Conservation (phyloP, 2,888 invertebrate genomes). For the Perdita meconis region DNA sequence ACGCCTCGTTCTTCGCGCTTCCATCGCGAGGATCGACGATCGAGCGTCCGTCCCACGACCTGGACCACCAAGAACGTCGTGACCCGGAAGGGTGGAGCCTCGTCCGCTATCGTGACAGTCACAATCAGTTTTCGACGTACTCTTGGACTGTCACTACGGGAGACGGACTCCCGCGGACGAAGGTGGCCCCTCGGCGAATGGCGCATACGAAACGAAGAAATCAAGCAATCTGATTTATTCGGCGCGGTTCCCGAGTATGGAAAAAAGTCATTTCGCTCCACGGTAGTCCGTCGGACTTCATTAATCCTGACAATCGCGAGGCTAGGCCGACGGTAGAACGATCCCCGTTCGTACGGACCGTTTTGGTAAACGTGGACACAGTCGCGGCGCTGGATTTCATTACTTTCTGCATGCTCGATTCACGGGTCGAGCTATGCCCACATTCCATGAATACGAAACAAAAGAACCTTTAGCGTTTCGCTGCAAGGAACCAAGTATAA, state of each 20-base stretch:
- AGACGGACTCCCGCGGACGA: slow-evolving; percentile 71
- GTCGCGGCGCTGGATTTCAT: not conserved
- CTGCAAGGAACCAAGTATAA: no score
- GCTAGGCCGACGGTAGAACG: not conserved
- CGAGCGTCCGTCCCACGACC: slow-evolving; percentile 66
- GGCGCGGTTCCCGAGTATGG: slow-evolving; percentile 24
- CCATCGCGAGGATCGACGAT: slow-evolving; percentile 41
- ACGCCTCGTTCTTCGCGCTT: no score
- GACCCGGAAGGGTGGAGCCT: slow-evolving; percentile 73
- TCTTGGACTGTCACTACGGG: slow-evolving; percentile 72
- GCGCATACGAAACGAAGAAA: slow-evolving; percentile 42
- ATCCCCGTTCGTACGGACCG: not conserved
- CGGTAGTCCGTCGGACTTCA: slow-evolving; percentile 17
- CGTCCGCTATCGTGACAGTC: slow-evolving; percentile 72
- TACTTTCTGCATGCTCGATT: no score
- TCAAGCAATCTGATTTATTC: slow-evolving; percentile 61
- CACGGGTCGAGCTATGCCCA: no score
- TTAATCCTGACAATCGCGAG: slow-evolving; percentile 24
- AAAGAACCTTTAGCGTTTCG: no score
- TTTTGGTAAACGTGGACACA: not conserved
- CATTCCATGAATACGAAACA: no score
- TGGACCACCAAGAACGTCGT: slow-evolving; percentile 70
- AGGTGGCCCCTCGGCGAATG: slow-evolving; percentile 52
- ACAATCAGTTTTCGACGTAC: slow-evolving; percentile 74
- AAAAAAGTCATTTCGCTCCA: slow-evolving; percentile 33